Base-by-base conservation (phyloP, 2,888 invertebrate species). In the Papilio elwesi region DNA sequence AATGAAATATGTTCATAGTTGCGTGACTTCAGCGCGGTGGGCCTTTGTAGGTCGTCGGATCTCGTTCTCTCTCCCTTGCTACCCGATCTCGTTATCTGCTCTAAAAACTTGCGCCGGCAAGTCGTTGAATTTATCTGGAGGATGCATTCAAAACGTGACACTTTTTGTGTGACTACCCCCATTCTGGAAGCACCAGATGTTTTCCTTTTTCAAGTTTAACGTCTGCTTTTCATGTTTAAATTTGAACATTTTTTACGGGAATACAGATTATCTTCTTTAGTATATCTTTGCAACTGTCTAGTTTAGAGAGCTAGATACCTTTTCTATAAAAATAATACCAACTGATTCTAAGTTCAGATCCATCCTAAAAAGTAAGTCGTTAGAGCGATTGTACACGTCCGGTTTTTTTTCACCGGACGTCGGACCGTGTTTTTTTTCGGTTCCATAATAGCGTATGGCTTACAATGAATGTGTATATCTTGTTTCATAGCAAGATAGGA, bases 1-100 rank as follows among this genome's bases (percentile, higher is more conserved):
- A 77, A 80, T 81, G 78, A 79, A 80, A 81, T 79, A 79, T 79
- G 77, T 79, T 79, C 78, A 78, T 77, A 78, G 76, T 77, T 76
- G 78, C 77, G 75, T 76, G 71, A 78, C 75, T 79, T 81, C 78
- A 78, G 80, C 76, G 75, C 64, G 51, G 74, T 69, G 76, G 55
- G 74, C 78, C 78, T 79, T 80, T 78, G 78, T 78, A 76, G 76
- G 75, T 76, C 70, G 71, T 36, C 68, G 53, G 72, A 26, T 48
- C 26, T 53, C 63, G 68, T 64, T 64, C 68, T 73, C 55, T 68
- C 55, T 68, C 68, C 13, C 16, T 48, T 15, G 9, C 48, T 64
- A 47, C 15, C 59, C 66, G 52, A 59, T 59, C 71, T 71, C 71
- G 66, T 71, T 71, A 71, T 71, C 16, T 67, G 71, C 71, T 66